Evolutionary conservation across 92 coral and sea anemone genomes (phyloP).

Genomic region (Metridium senile): DNA sequence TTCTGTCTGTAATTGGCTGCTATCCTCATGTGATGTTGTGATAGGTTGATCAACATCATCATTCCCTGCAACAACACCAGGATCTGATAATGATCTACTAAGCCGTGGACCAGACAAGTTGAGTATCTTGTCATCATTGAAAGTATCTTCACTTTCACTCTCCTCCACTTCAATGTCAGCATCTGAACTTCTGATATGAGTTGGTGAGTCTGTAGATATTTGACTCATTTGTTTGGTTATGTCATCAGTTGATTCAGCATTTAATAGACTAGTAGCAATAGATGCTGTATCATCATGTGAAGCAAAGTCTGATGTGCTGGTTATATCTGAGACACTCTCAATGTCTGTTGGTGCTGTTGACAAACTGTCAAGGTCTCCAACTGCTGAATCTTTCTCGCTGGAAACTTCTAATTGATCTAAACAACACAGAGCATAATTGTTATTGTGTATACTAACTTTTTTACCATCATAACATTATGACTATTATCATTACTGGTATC

Average conservation of each 20-base stretch:
- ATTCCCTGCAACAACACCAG: slow-evolving; percentile 53
- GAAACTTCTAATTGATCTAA: slow-evolving; percentile 20
- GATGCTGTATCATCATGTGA: slow-evolving; percentile 56
- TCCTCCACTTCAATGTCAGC: slow-evolving; percentile 29
- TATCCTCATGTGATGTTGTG: slow-evolving; percentile 11
- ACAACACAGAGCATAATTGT: too few species aligned
- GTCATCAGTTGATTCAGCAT: slow-evolving; percentile 18
- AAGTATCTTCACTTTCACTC: slow-evolving; percentile 43
- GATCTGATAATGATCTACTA: slow-evolving; percentile 73
- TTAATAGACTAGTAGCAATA: slow-evolving; percentile 45
- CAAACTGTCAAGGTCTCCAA: slow-evolving; percentile 67
- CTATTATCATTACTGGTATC: background rate
- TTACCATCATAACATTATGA: background rate
- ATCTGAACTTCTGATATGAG: slow-evolving; percentile 6
- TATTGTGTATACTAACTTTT: background rate
- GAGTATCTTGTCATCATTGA: slow-evolving; percentile 5
- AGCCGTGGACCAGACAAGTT: slow-evolving; percentile 7
- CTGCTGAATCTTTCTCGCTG: slow-evolving; percentile 41
- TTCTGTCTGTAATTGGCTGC: slow-evolving; percentile 30
- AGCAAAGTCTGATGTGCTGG: slow-evolving; percentile 35
- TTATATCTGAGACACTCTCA: slow-evolving; percentile 62
- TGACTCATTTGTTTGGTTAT: slow-evolving; percentile 10
- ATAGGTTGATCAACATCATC: slow-evolving; percentile 23
- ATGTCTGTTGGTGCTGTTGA: slow-evolving; percentile 64
- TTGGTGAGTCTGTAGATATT: slow-evolving; percentile 13